Conservation (phyloP, 1,140 invertebrate genomes). For the Ptiloglossa arizonensis region DNA sequence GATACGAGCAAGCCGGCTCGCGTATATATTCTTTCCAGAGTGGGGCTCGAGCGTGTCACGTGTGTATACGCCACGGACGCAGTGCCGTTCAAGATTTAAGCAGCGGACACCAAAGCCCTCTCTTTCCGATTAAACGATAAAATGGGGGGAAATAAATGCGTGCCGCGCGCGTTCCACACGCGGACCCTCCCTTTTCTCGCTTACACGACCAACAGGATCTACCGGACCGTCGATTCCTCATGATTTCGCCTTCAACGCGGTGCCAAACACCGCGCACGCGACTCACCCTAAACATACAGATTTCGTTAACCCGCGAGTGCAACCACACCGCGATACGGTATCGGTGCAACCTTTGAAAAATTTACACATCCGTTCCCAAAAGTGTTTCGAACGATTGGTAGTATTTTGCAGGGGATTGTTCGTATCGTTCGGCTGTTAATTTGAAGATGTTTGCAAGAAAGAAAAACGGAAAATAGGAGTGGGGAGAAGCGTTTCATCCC, state of each 20-base stretch:
- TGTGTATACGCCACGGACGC: slow-evolving; percentile 11
- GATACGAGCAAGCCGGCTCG: slow-evolving; percentile 28
- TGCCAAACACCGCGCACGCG: slow-evolving; percentile 2
- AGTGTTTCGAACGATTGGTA: too few relatives aligned
- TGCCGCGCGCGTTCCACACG: slow-evolving; percentile 31
- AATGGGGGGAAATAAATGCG: slow-evolving; percentile 56
- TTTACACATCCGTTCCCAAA: too few relatives aligned
- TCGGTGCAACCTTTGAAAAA: too few relatives aligned
- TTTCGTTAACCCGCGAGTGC: too few relatives aligned
- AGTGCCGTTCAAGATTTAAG: slow-evolving; percentile 54
- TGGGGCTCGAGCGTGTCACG: slow-evolving; percentile 12
- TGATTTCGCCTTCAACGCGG: neutral
- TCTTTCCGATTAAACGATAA: slow-evolving; percentile 60
- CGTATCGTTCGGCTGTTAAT: too few relatives aligned
- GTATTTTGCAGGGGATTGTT: too few relatives aligned
- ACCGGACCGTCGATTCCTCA: neutral
- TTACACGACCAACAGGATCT: slow-evolving; percentile 21
- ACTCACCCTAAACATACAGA: neutral
- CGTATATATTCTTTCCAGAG: slow-evolving; percentile 39
- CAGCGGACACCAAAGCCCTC: slow-evolving; percentile 28
- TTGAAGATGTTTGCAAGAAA: too few relatives aligned
- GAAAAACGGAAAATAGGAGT: too few relatives aligned
- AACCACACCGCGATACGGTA: too few relatives aligned
- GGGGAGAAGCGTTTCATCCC: too few relatives aligned
- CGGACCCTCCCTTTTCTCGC: slow-evolving; percentile 54